Percentiles rank a stretch among this genome's conserved stretches.
Conservation (phyloP, 2,888 invertebrate species). For the Timandra comae region DNA sequence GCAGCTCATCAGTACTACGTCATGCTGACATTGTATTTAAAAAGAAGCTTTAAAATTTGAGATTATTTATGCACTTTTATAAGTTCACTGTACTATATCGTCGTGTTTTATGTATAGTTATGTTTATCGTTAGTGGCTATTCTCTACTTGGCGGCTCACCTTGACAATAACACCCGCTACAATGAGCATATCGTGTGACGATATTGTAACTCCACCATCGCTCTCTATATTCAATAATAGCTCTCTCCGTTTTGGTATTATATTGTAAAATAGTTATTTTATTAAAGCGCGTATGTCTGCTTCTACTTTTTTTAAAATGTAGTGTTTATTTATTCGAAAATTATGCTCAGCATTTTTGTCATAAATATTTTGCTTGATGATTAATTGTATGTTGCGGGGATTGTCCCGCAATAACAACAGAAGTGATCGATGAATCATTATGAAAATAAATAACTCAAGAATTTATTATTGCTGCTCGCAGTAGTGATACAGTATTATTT, state of each 20-base stretch:
- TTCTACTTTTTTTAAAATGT: conserved; percentile 30
- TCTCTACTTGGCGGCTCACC: conserved; percentile 37
- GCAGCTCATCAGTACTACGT: conserved; percentile 32
- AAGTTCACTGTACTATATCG: conserved; percentile 33
- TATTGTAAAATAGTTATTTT: conserved; percentile 9
- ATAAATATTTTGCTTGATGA: too few relatives aligned
- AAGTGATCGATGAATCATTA: conserved; percentile 20
- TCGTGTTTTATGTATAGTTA: conserved; percentile 26
- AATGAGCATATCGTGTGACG: conserved; percentile 29
- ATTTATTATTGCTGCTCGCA: conserved; percentile 56
- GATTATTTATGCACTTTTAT: conserved; percentile 69
- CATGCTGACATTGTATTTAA: conserved; percentile 56
- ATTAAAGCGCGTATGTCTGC: conserved; percentile 24
- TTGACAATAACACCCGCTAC: conserved; percentile 60
- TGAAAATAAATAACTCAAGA: conserved; percentile 33
- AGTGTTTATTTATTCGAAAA: conserved; percentile 8
- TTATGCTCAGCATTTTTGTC: conserved; percentile 13
- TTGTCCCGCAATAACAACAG: too few relatives aligned
- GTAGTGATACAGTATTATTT: conserved; percentile 74
- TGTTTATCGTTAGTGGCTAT: conserved; percentile 34
- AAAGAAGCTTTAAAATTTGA: conserved; percentile 72
- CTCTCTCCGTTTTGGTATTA: conserved; percentile 51
- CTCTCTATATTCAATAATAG: conserved; percentile 54
- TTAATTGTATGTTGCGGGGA: too few relatives aligned
- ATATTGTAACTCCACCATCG: conserved; percentile 25